phyloP scores from a whole-genome alignment of 2,113 vertebrate species.

The Zapornia atra region DNA sequence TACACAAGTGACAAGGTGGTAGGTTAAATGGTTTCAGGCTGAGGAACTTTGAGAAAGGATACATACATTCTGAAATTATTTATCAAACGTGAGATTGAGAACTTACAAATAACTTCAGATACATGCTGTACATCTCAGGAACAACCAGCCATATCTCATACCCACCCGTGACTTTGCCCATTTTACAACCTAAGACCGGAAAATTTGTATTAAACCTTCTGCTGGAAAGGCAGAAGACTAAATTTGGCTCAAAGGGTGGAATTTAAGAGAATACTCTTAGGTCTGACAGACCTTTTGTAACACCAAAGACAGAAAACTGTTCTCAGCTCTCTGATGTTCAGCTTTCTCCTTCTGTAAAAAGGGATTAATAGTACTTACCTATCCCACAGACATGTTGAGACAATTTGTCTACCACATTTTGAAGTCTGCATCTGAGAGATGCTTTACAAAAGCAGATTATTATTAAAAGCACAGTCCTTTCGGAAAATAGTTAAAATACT shows the following conservation, averaged over 20 bases:
- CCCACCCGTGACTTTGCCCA: background rate
- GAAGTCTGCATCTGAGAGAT: background rate
- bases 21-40: background rate
- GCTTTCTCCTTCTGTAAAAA: background rate
- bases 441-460: background rate
- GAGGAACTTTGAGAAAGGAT: background rate
- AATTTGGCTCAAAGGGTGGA: background rate
- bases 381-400: constrained; percentile 14
- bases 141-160: background rate
- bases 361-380: constrained; percentile 13
- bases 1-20: background rate
- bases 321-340: background rate
- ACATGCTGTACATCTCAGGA: background rate
- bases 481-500: constrained; percentile 32
- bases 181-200: background rate
- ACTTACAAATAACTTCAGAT: background rate
- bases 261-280: background rate
- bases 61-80: background rate
- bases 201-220: background rate
- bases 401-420: background rate
- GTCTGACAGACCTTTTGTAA: background rate
- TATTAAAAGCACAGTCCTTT: constrained; percentile 1
- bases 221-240: background rate
- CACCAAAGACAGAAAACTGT: background rate
- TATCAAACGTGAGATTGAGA: background rate